A percentile compares a stretch with the other conserved stretches of the same genome.
phyloP scores from a whole-genome alignment of 2,113 vertebrate genomes.

The Bubo bubo region DNA sequence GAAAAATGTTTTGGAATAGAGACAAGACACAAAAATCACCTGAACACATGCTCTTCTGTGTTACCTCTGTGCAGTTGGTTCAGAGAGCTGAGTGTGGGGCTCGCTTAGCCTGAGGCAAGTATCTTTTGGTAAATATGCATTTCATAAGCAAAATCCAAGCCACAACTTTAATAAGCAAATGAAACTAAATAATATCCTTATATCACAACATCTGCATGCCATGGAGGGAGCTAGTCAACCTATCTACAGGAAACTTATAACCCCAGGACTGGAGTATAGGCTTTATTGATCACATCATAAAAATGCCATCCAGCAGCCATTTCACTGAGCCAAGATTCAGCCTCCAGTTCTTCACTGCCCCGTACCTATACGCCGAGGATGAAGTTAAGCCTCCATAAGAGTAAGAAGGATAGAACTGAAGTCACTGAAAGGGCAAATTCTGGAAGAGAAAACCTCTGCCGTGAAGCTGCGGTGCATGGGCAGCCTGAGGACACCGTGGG shows the following conservation, averaged over 20 bases:
- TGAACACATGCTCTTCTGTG: rapidly evolving
- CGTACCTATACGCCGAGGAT: rapidly evolving
- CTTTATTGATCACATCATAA: background rate
- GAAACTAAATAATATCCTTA: background rate
- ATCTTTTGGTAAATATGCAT: background rate
- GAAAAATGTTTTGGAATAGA: background rate
- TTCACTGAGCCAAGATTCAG: background rate
- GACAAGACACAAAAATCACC: background rate
- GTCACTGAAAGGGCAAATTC: background rate
- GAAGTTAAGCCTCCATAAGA: background rate
- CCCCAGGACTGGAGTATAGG: background rate
- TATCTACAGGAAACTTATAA: background rate
- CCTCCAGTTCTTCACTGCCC: background rate
- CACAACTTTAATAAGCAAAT: background rate
- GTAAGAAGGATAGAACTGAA: background rate
- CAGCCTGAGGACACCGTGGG: background rate
- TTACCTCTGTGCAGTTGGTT: background rate
- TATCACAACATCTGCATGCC: background rate
- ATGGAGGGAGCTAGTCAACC: background rate
- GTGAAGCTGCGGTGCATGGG: background rate
- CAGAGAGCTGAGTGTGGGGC: background rate
- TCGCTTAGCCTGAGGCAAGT: background rate
- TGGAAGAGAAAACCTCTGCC: background rate
- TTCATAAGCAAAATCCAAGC: background rate
- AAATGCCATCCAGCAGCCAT: background rate